phyloP scores from a whole-genome alignment of 35 echinoderm and acorn worm species.

The Eucidaris tribuloides region DNA sequence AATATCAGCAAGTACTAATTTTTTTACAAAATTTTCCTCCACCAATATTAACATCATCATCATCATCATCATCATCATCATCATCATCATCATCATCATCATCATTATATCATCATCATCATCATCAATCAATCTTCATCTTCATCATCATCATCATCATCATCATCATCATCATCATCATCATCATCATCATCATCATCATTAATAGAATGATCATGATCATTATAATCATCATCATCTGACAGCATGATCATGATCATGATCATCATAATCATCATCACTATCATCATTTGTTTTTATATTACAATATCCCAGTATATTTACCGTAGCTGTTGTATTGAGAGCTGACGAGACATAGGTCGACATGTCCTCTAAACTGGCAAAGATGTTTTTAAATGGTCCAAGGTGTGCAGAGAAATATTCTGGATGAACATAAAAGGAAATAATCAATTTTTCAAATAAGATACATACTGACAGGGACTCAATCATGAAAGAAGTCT shows the following conservation, averaged over 20 bases:
- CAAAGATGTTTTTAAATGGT: slow-evolving; percentile 84
- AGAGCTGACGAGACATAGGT: slow-evolving; percentile 61
- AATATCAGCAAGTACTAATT: not conserved
- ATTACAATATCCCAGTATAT: too few species aligned
- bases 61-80: not conserved
- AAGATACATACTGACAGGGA: not conserved
- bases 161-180: too few species aligned
- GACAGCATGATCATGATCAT: too few species aligned
- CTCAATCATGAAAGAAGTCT: not conserved
- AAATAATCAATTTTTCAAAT: not conserved
- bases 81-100: not conserved
- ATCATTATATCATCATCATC: not conserved
- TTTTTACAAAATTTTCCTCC: too few species aligned
- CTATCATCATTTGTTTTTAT: too few species aligned
- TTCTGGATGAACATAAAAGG: slow-evolving; percentile 37
- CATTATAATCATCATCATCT: too few species aligned
- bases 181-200: too few species aligned
- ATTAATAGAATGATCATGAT: too few species aligned
- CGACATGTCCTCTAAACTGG: slow-evolving; percentile 66
- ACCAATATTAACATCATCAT: not conserved
- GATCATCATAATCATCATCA: too few species aligned
- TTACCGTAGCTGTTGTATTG: slow-evolving; percentile 62
- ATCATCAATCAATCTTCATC: too few species aligned
- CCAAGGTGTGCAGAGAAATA: slow-evolving; percentile 80
- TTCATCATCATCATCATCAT: not conserved